Conservation (phyloP, 2,888 invertebrate genomes). For the Altica lythri region DNA sequence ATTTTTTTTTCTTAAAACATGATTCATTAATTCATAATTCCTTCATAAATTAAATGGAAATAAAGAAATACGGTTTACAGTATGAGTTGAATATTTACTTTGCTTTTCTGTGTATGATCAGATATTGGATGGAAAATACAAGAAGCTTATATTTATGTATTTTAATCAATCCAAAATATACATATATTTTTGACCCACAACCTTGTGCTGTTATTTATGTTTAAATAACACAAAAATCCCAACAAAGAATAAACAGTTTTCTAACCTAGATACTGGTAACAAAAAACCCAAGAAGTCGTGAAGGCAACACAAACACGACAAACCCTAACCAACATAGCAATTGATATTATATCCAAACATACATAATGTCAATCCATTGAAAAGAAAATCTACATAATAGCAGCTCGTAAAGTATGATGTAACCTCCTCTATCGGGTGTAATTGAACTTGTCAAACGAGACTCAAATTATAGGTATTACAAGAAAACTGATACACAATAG, state of each 20-base stretch:
- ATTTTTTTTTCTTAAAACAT: too few relatives aligned
- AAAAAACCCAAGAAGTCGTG: constrained; percentile 3
- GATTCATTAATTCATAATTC: too few relatives aligned
- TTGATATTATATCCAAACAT: constrained; percentile 6
- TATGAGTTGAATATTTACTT: too few relatives aligned
- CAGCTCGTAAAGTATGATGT: constrained; percentile 14
- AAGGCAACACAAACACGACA: constrained; percentile 3
- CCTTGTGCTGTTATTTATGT: too few relatives aligned
- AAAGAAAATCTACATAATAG: constrained; percentile 9
- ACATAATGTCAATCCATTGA: constrained; percentile 10
- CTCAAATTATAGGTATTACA: constrained; percentile 17
- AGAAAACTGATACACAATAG: constrained; percentile 24
- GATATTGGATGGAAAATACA: too few relatives aligned
- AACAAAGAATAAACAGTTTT: not conserved
- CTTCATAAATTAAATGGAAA: too few relatives aligned
- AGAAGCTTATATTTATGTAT: too few relatives aligned
- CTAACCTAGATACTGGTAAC: not conserved
- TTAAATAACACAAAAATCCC: too few relatives aligned
- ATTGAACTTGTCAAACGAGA: constrained; percentile 21
- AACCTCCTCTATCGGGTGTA: constrained; percentile 9
- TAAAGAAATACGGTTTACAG: too few relatives aligned
- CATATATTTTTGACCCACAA: too few relatives aligned
- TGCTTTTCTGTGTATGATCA: too few relatives aligned
- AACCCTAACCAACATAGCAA: constrained; percentile 4
- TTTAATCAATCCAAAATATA: too few relatives aligned